A percentile compares a stretch with the other conserved stretches of the same genome.
These are phyloP conservation scores for Lysandra bellargus DNA, from an alignment of 2,888 invertebrate genomes.

Conservation along the genomic window DNA sequence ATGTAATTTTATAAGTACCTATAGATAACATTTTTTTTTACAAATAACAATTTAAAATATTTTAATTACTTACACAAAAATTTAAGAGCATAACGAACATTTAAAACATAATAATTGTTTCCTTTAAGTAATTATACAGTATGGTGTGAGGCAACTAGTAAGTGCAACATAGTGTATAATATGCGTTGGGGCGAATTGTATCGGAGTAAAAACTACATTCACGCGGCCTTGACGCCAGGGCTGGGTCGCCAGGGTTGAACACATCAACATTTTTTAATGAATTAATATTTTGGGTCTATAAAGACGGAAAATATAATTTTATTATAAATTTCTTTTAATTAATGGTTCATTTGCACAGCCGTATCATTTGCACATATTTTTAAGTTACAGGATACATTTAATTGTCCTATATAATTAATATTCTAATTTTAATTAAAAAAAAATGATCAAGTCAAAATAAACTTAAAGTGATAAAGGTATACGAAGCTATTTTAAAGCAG, in stretches of 20 bases:
- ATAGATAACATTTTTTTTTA: background rate
- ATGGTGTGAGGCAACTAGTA: background rate
- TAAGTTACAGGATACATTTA: background rate
- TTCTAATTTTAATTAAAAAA: no score
- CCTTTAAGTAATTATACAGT: background rate
- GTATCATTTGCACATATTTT: background rate
- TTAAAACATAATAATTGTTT: background rate
- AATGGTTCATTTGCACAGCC: no score
- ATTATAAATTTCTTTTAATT: no score
- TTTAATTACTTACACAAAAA: background rate
- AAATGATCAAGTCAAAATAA: no score
- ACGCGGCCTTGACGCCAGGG: background rate
- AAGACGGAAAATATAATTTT: background rate
- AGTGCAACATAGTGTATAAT: background rate
- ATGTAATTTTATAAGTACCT: no score
- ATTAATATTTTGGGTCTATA: background rate
- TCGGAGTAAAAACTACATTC: slow-evolving; percentile 16
- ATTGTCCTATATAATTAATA: no score
- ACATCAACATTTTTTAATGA: background rate
- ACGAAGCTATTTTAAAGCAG: no score
- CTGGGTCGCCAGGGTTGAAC: slow-evolving; percentile 6
- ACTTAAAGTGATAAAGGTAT: no score
- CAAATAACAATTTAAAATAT: background rate
- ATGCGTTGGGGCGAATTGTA: background rate
- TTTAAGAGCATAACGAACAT: background rate